Conservation (phyloP, 2,797 vertebrate species). For the Lagorchestes hirsutus region DNA sequence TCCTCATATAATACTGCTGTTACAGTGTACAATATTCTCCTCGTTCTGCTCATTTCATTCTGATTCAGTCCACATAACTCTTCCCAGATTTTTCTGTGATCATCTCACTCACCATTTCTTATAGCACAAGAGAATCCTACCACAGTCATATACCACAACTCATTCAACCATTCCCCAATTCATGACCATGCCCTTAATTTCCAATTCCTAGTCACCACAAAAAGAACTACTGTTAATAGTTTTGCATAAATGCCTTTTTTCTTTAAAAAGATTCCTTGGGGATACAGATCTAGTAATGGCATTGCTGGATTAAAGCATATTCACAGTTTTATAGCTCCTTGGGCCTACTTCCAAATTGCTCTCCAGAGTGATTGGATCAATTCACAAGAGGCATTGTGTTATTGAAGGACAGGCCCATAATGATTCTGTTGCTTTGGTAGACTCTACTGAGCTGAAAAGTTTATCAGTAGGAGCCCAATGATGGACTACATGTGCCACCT, state of each 20-base stretch:
- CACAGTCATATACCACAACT: neutral
- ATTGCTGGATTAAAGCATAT: neutral
- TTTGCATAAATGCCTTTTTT: neutral
- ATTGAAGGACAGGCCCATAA: neutral
- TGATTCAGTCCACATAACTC: neutral
- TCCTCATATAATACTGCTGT: neutral
- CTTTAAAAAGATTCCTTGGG: neutral
- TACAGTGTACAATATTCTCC: neutral
- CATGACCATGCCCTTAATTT: neutral
- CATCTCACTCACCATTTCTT: neutral
- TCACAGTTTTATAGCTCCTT: neutral
- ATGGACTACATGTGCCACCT: neutral
- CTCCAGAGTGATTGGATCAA: neutral
- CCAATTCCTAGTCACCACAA: neutral
- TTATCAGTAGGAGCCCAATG: neutral
- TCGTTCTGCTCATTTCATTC: neutral
- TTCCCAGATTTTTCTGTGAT: neutral
- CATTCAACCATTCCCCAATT: neutral
- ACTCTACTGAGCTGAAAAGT: neutral
- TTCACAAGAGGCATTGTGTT: neutral
- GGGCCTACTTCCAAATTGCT: neutral
- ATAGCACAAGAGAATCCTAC: neutral
- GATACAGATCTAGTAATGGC: neutral
- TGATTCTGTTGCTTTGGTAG: neutral
- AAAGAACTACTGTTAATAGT: neutral